Percentiles rank a stretch among this genome's conserved stretches.
Conservation (phyloP, 1,140 invertebrate genomes). For the Globodera ellingtonae region DNA sequence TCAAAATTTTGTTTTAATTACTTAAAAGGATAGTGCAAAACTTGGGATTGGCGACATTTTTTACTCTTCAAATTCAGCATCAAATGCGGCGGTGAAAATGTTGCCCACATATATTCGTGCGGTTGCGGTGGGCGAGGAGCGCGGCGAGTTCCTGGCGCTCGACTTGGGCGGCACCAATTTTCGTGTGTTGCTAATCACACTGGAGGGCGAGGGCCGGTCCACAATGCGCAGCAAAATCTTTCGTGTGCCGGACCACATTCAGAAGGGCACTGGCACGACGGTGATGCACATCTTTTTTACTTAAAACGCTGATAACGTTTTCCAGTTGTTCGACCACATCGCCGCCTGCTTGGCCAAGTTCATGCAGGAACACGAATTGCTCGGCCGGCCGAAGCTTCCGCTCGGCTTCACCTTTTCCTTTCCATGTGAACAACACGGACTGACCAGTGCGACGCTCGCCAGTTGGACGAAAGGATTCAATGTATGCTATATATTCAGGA, state of each 20-base stretch:
- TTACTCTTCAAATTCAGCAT: conserved; percentile 44
- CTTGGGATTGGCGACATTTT: no score
- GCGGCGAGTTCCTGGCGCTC: conserved; percentile 91
- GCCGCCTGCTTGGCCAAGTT: conserved; percentile 92
- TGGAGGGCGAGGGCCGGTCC: conserved; percentile 69
- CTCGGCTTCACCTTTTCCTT: conserved; percentile 99
- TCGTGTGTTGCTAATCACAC: conserved; percentile 86
- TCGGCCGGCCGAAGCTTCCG: conserved; percentile 77
- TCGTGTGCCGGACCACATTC: conserved; percentile 84
- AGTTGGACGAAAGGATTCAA: conserved; percentile 96
- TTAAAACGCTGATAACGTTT: no score
- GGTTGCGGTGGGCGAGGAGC: conserved; percentile 92
- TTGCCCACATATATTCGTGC: conserved; percentile 91
- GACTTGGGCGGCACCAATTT: conserved; percentile 99
- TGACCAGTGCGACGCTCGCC: conserved; percentile 84
- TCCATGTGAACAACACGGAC: conserved; percentile 84
- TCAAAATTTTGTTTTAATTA: no score
- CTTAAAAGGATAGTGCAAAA: no score
- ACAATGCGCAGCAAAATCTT: conserved; percentile 94
- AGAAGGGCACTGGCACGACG: conserved; percentile 53
- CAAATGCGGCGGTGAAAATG: conserved; percentile 68
- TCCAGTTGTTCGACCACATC: conserved; percentile 69
- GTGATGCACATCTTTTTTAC: conserved; percentile 24
- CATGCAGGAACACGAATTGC: conserved; percentile 77
- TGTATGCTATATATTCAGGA: background rate